Conservation (phyloP, 2,113 vertebrate genomes). For the Bettongia penicillata region DNA sequence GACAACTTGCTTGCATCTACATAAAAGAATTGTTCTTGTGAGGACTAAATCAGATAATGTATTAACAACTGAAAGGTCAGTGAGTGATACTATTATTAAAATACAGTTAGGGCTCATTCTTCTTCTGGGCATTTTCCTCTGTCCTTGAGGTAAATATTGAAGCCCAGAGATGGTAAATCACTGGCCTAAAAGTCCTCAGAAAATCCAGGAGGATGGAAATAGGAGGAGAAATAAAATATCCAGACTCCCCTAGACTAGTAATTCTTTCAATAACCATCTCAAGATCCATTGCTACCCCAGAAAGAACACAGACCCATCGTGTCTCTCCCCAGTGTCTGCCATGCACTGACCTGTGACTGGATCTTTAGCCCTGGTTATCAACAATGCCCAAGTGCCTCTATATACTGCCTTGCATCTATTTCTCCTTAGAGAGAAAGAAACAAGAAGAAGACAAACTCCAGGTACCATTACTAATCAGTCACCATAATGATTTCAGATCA, state of each 20-base stretch:
- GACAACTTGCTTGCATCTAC: not conserved
- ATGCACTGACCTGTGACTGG: not conserved
- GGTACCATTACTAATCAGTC: not conserved
- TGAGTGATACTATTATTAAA: not conserved
- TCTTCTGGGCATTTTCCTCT: not conserved
- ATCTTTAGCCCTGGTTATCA: not conserved
- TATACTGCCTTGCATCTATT: not conserved
- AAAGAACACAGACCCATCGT: not conserved
- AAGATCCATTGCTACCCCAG: not conserved
- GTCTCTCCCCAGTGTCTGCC: not conserved
- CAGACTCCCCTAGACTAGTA: not conserved
- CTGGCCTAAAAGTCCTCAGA: not conserved
- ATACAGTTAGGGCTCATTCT: not conserved
- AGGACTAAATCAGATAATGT: not conserved
- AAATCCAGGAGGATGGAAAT: not conserved
- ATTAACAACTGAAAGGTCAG: not conserved
- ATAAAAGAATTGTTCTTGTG: not conserved
- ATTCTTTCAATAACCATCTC: not conserved
- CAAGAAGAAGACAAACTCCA: not conserved
- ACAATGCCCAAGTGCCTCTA: not conserved
- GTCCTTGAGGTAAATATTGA: not conserved
- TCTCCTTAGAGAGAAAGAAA: conserved; percentile 30
- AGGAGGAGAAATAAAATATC: not conserved
- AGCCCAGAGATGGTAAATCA: not conserved
- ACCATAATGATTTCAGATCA: not conserved